Conservation (phyloP, 2,113 vertebrate genomes). For the Ovibos moschatus region DNA sequence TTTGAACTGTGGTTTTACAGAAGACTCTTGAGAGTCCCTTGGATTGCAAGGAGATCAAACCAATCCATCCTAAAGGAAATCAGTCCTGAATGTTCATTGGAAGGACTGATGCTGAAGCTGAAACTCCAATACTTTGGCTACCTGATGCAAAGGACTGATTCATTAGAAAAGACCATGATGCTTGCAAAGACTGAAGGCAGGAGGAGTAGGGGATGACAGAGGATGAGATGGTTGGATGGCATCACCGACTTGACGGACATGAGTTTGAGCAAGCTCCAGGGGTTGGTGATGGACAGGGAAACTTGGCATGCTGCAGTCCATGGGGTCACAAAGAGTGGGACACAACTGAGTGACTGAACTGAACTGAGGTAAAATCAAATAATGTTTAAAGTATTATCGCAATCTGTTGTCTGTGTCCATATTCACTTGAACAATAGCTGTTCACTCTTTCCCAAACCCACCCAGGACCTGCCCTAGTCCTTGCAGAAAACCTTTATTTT, state of each 20-base stretch:
- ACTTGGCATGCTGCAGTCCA: not conserved
- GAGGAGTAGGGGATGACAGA: not conserved
- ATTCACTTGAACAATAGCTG: not conserved
- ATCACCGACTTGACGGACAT: not conserved
- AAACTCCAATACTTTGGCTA: not conserved
- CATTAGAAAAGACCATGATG: not conserved
- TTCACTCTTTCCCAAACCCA: not conserved
- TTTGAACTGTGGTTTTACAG: not conserved
- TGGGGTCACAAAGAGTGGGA: not conserved
- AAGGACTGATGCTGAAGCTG: not conserved
- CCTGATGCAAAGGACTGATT: not conserved
- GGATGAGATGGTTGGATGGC: not conserved
- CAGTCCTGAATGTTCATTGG: not conserved
- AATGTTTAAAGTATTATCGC: not conserved
- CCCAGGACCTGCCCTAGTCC: not conserved
- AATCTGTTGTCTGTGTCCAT: not conserved
- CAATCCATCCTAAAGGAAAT: not conserved
- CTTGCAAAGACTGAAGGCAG: not conserved
- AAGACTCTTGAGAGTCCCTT: not conserved
- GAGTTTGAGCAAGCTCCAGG: not conserved
- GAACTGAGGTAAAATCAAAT: slow-evolving; percentile 22
- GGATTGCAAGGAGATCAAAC: not conserved
- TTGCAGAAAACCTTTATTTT: not conserved
- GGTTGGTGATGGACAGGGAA: not conserved
- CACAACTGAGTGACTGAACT: not conserved